These are phyloP conservation scores for Idris sp. DNA, from an alignment of 1,140 invertebrate genomes.

Conservation along the genomic window DNA sequence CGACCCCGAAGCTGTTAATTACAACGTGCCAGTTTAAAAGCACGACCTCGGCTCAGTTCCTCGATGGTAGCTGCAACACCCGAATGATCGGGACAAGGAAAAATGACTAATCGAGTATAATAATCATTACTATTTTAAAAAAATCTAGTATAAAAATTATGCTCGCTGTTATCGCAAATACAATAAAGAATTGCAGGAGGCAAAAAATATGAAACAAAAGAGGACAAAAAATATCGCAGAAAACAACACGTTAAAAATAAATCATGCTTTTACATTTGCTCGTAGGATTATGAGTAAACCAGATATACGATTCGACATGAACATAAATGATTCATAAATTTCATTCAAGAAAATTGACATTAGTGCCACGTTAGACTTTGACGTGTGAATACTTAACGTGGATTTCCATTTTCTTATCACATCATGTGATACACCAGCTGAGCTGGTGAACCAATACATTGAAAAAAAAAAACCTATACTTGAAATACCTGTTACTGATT, in stretches of 20 bases:
- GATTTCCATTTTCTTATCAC: slow-evolving; percentile 45
- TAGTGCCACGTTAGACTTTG: slow-evolving; percentile 5
- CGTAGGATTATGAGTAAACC: slow-evolving; percentile 8
- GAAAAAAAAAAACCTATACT: no score
- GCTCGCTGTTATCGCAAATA: slow-evolving; percentile 26
- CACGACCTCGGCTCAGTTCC: slow-evolving; percentile 59
- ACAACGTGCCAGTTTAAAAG: slow-evolving; percentile 55
- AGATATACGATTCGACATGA: not conserved
- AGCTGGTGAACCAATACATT: not conserved
- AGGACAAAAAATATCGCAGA: not conserved
- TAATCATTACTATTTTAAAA: slow-evolving; percentile 52
- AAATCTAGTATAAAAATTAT: no score
- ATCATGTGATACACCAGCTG: slow-evolving; percentile 7
- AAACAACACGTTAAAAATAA: no score
- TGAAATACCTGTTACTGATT: slow-evolving; percentile 15
- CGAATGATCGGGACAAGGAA: slow-evolving; percentile 62
- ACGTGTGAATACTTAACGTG: slow-evolving; percentile 8
- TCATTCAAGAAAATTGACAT: slow-evolving; percentile 41
- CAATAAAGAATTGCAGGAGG: slow-evolving; percentile 28
- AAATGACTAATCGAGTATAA: slow-evolving; percentile 64
- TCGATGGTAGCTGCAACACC: slow-evolving; percentile 56
- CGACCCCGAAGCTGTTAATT: slow-evolving; percentile 61
- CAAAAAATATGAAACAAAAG: no score
- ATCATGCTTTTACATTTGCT: no score
- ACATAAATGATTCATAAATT: slow-evolving; percentile 22